These are phyloP conservation scores for Apodemia zela DNA, from an alignment of 2,888 invertebrate species.

Conservation along the genomic window DNA sequence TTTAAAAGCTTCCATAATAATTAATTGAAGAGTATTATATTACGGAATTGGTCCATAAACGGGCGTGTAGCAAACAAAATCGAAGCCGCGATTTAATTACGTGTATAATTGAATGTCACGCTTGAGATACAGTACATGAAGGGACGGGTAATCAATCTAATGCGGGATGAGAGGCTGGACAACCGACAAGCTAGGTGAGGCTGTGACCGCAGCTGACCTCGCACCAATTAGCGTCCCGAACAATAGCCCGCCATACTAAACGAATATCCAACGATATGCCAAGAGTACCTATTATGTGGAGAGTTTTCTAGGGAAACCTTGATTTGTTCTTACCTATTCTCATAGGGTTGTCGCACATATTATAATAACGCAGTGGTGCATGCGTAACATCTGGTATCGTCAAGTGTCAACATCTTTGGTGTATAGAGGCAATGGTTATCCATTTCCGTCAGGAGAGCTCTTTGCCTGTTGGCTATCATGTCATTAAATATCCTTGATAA, in stretches of 20 bases:
- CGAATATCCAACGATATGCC: constrained; percentile 48
- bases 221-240: constrained; percentile 63
- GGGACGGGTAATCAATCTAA: constrained; percentile 35
- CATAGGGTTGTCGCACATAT: too few relatives aligned
- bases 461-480: too few relatives aligned
- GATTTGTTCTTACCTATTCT: too few relatives aligned
- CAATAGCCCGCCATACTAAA: constrained; percentile 46
- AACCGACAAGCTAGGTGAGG: constrained; percentile 45
- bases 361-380: too few relatives aligned
- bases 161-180: constrained; percentile 37
- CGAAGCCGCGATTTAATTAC: constrained; percentile 48
- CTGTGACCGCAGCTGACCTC: constrained; percentile 39
- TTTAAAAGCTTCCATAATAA: not conserved
- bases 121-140: constrained; percentile 37
- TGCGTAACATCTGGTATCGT: too few relatives aligned
- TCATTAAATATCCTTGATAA: too few relatives aligned
- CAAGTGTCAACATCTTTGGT: too few relatives aligned
- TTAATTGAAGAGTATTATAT: constrained; percentile 10
- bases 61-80: constrained; percentile 42
- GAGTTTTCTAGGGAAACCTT: too few relatives aligned
- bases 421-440: too few relatives aligned
- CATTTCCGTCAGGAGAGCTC: too few relatives aligned
- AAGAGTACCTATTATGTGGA: too few relatives aligned
- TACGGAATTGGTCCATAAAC: constrained; percentile 30
- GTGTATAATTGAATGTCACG: constrained; percentile 54